Conservation (phyloP, 2,888 invertebrate genomes). For the Melangyna quadrimaculata region DNA sequence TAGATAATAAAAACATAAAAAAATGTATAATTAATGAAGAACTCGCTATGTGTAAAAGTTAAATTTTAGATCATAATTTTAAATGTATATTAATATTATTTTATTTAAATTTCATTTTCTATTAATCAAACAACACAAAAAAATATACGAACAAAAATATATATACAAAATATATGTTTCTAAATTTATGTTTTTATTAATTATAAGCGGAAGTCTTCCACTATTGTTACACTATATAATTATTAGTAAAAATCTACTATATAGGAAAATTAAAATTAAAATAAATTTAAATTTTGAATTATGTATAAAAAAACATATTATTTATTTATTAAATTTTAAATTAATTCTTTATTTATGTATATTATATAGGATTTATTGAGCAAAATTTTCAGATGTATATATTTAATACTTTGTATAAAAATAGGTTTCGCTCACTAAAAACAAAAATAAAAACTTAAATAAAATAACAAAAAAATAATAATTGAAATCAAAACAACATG, state of each 20-base stretch:
- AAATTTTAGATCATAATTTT: constrained; percentile 2
- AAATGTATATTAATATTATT: background rate
- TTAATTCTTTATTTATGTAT: constrained; percentile 11
- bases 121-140: background rate
- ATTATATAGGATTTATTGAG: constrained; percentile 7
- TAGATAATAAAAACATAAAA: constrained; percentile 3
- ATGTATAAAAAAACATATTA: background rate
- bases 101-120: background rate
- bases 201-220: constrained; percentile 81
- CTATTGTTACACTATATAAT: constrained; percentile 77
- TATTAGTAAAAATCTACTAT: constrained; percentile 60
- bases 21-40: constrained; percentile 11
- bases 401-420: constrained; percentile 50
- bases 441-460: constrained; percentile 13
- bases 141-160: constrained; percentile 37
- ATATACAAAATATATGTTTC: constrained; percentile 47
- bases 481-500: background rate
- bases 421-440: constrained; percentile 65
- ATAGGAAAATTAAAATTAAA: constrained; percentile 30
- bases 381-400: constrained; percentile 65
- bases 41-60: constrained; percentile 35
- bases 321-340: constrained; percentile 39
- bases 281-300: constrained; percentile 32
- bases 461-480: constrained; percentile 14
- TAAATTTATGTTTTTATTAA: constrained; percentile 72